Evolutionary conservation across 1,140 invertebrate genomes (phyloP).

Genomic region (Micrasema longulum): DNA sequence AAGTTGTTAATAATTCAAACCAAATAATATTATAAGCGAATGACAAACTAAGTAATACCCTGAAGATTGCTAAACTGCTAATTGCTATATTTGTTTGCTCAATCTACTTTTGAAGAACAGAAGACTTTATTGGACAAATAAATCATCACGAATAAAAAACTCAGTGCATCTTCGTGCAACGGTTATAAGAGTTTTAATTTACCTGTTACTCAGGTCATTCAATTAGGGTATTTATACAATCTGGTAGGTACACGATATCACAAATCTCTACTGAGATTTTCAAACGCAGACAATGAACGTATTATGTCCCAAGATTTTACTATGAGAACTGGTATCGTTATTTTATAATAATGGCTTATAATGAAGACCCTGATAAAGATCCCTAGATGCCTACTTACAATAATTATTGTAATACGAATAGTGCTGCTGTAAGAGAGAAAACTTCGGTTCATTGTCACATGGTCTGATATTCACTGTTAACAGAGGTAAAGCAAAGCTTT

Average conservation of each 20-base stretch:
- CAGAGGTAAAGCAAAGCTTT: too few species aligned
- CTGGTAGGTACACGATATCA: slow-evolving; percentile 1
- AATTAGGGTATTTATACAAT: slow-evolving; percentile 15
- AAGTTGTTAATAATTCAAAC: too few species aligned
- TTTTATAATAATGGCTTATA: slow-evolving; percentile 31
- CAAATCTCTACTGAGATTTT: slow-evolving; percentile 17
- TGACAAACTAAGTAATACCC: too few species aligned
- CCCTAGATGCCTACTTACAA: slow-evolving; percentile 17
- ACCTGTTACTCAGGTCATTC: slow-evolving; percentile 11
- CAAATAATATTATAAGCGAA: too few species aligned
- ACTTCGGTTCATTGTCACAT: slow-evolving; percentile 21
- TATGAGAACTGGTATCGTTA: slow-evolving; percentile 33
- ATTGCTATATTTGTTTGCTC: too few species aligned
- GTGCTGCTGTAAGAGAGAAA: slow-evolving; percentile 3
- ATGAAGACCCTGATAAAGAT: slow-evolving; percentile 28
- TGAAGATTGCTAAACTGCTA: too few species aligned
- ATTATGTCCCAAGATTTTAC: slow-evolving; percentile 29
- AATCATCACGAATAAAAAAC: too few species aligned
- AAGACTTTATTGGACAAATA: too few species aligned
- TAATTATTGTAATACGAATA: slow-evolving; percentile 36
- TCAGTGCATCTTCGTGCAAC: too few species aligned
- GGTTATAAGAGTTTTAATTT: too few species aligned
- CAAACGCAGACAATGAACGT: slow-evolving; percentile 21
- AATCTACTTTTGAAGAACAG: too few species aligned
- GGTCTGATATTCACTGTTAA: not conserved